phyloP scores from a whole-genome alignment of 2,113 vertebrate species.

The Synodontis membranacea region DNA sequence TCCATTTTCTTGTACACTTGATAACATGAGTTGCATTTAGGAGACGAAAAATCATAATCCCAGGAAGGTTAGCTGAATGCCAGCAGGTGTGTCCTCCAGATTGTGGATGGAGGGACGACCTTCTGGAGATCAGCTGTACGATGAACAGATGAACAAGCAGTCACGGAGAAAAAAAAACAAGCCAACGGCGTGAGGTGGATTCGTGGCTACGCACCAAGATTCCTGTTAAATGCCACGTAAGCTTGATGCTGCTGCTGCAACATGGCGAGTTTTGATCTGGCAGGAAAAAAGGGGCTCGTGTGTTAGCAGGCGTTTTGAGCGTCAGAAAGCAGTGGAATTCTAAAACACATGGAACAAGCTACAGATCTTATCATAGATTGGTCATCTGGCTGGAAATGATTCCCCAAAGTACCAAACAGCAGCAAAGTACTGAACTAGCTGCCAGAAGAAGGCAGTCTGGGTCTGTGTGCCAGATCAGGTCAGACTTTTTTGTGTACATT shows the following conservation, averaged over 20 bases:
- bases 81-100: constrained; percentile 5
- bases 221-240: constrained; percentile 8
- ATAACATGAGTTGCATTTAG: background rate
- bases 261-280: background rate
- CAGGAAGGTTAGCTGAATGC: background rate
- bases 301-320: background rate
- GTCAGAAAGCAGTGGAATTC: background rate
- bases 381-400: background rate
- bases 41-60: background rate
- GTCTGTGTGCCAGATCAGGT: background rate
- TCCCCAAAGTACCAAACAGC: background rate
- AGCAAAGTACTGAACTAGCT: background rate
- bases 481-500: background rate
- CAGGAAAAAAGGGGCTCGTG: background rate
- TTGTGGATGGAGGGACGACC: background rate
- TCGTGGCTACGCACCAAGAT: background rate
- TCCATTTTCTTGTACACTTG: background rate
- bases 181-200: background rate
- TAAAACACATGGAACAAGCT: background rate
- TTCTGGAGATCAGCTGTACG: background rate
- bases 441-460: background rate
- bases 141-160: background rate
- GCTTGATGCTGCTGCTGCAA: background rate
- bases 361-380: background rate
- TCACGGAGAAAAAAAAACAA: background rate